A percentile compares a stretch with the other conserved stretches of the same genome.
Conservation (phyloP, 53 echinoderm and acorn worm species). For the Holothuria leucospilota region DNA sequence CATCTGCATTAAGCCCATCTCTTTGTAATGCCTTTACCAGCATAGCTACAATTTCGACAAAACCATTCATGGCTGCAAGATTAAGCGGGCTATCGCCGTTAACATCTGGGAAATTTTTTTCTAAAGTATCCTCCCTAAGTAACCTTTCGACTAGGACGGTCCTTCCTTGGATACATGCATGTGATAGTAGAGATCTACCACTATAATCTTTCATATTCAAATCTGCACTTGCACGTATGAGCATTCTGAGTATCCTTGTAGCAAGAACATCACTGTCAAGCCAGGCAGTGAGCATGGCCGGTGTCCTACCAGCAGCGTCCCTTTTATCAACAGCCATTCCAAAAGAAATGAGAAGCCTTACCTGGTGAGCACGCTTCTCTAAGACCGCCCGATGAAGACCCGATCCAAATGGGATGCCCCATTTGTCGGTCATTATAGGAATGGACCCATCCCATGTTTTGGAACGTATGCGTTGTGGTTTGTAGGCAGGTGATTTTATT, state of each 20-base stretch:
- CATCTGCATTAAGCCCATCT: conserved; percentile 78
- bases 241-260: conserved; percentile 68
- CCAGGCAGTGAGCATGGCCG: conserved; percentile 78
- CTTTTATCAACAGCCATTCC: conserved; percentile 81
- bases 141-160: conserved; percentile 64
- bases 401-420: conserved; percentile 63
- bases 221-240: conserved; percentile 66
- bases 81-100: conserved; percentile 93
- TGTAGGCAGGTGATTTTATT: neutral
- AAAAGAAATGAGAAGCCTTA: conserved; percentile 81
- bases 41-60: conserved; percentile 61
- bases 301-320: conserved; percentile 79
- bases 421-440: neutral
- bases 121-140: conserved; percentile 70
- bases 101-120: conserved; percentile 76
- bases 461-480: conserved; percentile 11
- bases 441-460: conserved; percentile 46
- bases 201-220: conserved; percentile 72
- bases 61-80: conserved; percentile 79
- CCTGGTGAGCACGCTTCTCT: conserved; percentile 75
- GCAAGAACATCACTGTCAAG: conserved; percentile 72
- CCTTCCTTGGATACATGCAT: conserved; percentile 78
- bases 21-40: conserved; percentile 69
- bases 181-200: conserved; percentile 79
- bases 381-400: conserved; percentile 85